Conservation (phyloP, 2,797 vertebrate genomes). For the Protosalanx chinensis region DNA sequence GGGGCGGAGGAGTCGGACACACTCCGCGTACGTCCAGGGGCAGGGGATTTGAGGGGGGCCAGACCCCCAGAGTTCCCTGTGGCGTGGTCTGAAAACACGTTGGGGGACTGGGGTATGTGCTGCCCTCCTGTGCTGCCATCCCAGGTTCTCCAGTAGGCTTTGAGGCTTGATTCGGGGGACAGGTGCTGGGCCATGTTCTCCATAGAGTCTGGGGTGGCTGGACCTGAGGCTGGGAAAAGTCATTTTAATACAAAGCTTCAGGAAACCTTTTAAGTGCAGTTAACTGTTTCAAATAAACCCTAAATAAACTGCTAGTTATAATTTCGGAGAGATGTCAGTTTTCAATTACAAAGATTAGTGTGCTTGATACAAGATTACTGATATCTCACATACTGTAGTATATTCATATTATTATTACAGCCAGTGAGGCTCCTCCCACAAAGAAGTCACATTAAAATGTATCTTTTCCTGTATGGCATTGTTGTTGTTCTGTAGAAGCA, state of each 20-base stretch:
- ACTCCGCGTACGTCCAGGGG: constrained; percentile 85
- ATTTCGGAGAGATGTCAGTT: too few species aligned
- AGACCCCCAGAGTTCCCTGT: constrained; percentile 73
- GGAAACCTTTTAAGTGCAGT: background rate
- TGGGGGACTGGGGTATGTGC: constrained; percentile 84
- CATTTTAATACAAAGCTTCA: constrained; percentile 13
- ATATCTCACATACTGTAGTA: too few species aligned
- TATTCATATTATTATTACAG: too few species aligned
- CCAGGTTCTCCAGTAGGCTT: constrained; percentile 94
- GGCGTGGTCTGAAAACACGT: constrained; percentile 83
- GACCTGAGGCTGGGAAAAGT: constrained; percentile 81
- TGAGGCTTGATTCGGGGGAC: constrained; percentile 92
- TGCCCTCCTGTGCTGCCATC: constrained; percentile 74
- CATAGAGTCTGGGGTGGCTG: constrained; percentile 92
- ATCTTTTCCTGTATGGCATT: too few species aligned
- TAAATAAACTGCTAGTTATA: too few species aligned
- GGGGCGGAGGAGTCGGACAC: constrained; percentile 95
- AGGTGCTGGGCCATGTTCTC: constrained; percentile 90
- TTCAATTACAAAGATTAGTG: too few species aligned
- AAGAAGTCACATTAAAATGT: too few species aligned
- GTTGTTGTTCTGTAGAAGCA: too few species aligned
- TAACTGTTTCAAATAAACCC: too few species aligned
- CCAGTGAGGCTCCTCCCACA: too few species aligned
- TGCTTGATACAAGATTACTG: too few species aligned
- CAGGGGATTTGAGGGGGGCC: constrained; percentile 90